Evolutionary conservation across 2,888 invertebrate genomes (phyloP), one percentile per base, ranked within the genome.

Genomic region (Hirtodrosophila confusa): DNA sequence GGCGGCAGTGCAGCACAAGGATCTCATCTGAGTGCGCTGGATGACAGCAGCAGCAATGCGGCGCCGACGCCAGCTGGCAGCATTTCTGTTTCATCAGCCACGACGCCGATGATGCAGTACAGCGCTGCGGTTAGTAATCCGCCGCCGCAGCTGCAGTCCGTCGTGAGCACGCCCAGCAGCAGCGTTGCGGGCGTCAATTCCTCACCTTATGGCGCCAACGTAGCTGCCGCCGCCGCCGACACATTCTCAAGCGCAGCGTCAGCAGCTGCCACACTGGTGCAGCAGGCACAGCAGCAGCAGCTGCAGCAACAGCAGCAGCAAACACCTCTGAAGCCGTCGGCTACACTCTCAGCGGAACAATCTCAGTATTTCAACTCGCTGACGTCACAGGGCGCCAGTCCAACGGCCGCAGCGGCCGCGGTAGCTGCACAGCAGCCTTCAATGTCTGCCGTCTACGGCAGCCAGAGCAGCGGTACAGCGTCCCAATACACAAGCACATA

Each of bases 341-440:
- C 94, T 17, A 93, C 93, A 43, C 89, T 94, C 74, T 93, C 93
- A 56, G 94, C 93, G 47, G 94, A 94, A 85, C 94, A 94, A 91
- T 93, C 94, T 89, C 94, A 94, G 92, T 94, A 94, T 91, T 92
- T 94, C 61, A 93, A 91, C 86, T 92, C 92, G 54, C 84, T 92
- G 75, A 87, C 91, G 60, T 89, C 91, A 58, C 92, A 92, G 64
- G 62, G 88, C 64, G 83, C 74, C 33, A 80, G 80, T 48, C 80
- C 88, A 11, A 74, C 75, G 8, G 65, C 82, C 1, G 70, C 80
- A n/a, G 78, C 74, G n/a, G 75, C 78, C 3, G 67, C 77, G 5
- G 60, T 66, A 8, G 73, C 69, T 31, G 70, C 72, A 55, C 61
- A 67, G 6, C 77, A 69, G 39, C 75, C 86, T 8, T 71, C 86